Percentiles rank a stretch among this genome's conserved stretches.
Conservation (phyloP, 2,888 invertebrate species). For the Syrista parreyssii region DNA sequence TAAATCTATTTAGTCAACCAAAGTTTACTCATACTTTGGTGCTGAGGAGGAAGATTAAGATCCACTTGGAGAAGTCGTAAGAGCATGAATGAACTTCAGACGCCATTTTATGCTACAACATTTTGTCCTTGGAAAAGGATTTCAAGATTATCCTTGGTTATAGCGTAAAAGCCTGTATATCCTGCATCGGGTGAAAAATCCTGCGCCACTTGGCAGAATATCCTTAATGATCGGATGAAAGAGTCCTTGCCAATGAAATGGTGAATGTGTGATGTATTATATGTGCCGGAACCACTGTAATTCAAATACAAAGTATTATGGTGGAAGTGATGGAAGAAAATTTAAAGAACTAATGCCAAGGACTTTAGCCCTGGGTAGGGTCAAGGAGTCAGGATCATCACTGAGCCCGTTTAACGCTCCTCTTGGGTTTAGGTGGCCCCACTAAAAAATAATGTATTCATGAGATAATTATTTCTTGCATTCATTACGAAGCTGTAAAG, state of each 20-base stretch:
- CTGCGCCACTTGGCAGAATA: not conserved
- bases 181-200: not conserved
- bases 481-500: conserved; percentile 56
- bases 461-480: conserved; percentile 63
- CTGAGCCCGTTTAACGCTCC: conserved; percentile 44
- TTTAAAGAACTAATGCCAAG: not conserved
- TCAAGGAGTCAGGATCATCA: conserved; percentile 2
- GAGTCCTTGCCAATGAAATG: not conserved
- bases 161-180: not conserved
- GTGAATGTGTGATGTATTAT: not conserved
- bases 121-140: not conserved
- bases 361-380: not conserved
- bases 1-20: not conserved
- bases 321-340: not conserved
- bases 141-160: not conserved
- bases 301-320: not conserved
- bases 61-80: not conserved
- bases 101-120: not conserved
- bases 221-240: not conserved
- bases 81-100: not conserved
- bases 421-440: conserved; percentile 43
- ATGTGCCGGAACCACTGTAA: not conserved
- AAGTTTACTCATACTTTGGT: not conserved
- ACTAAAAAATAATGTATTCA: conserved; percentile 61
- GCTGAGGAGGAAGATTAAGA: not conserved